Conservation (phyloP, 2,888 invertebrate genomes). For the Lydus trimaculatus region DNA sequence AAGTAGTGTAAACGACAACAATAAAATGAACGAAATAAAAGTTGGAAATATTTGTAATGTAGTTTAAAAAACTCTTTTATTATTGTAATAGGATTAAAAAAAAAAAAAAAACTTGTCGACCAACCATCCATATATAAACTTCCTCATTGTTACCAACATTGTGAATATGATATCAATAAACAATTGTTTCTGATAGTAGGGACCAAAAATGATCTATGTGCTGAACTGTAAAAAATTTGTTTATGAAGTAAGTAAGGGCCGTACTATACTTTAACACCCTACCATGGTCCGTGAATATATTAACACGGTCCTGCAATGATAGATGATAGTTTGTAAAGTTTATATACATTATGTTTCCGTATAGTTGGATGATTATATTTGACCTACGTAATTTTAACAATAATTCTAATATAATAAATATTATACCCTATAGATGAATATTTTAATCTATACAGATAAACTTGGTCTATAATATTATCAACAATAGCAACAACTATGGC, state of each 20-base stretch:
- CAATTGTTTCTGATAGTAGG: too few relatives aligned
- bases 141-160: neutral
- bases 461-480: neutral
- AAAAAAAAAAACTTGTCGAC: neutral
- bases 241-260: too few relatives aligned
- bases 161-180: neutral
- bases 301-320: too few relatives aligned
- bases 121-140: neutral
- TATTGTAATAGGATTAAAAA: neutral
- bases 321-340: neutral
- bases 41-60: neutral
- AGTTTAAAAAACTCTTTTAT: neutral
- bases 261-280: too few relatives aligned
- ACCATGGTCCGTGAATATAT: too few relatives aligned
- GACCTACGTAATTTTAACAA: neutral
- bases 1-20: too few relatives aligned
- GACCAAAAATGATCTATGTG: too few relatives aligned
- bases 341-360: neutral
- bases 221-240: too few relatives aligned
- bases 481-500: neutral
- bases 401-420: neutral
- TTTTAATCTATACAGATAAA: neutral
- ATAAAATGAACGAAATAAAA: too few relatives aligned
- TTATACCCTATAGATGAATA: neutral
- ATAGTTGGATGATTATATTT: neutral